A percentile compares a stretch with the other conserved stretches of the same genome.
These are phyloP conservation scores for Odocoileus hemionus DNA, from an alignment of 2,113 vertebrate species.

Conservation along the genomic window DNA sequence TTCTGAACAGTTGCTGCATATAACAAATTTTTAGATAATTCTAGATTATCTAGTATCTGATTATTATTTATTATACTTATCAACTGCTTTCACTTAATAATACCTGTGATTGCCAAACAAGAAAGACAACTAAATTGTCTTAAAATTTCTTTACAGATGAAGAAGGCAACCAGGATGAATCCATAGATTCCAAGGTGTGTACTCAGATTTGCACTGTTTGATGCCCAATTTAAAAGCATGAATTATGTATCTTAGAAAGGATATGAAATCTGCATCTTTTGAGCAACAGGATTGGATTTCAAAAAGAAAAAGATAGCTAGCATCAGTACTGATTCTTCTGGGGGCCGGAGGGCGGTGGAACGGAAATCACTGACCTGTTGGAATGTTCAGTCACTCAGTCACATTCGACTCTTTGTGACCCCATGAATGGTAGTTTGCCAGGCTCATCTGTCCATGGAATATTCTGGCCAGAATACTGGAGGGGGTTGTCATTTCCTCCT, in stretches of 20 bases:
- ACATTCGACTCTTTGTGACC: neutral
- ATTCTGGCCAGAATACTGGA: neutral
- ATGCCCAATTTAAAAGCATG: constrained; percentile 11
- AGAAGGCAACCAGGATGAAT: constrained; percentile 80
- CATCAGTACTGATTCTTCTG: neutral
- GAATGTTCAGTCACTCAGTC: neutral
- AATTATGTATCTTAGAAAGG: neutral
- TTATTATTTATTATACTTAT: neutral
- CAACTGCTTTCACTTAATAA: constrained; percentile 13
- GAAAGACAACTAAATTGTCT: constrained; percentile 49
- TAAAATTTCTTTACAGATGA: constrained; percentile 78
- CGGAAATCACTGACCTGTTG: neutral
- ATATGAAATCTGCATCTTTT: neutral
- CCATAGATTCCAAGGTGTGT: constrained; percentile 83
- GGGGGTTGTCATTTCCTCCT: neutral
- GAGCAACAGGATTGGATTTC: neutral
- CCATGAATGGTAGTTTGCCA: neutral
- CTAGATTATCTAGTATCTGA: neutral
- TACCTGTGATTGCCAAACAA: constrained; percentile 46
- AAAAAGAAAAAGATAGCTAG: neutral
- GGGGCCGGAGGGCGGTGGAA: too few relatives aligned
- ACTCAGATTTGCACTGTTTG: constrained; percentile 40
- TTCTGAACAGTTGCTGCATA: constrained; percentile 19
- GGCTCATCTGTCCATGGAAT: neutral
- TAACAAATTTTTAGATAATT: constrained; percentile 8